Percentiles rank a stretch among this genome's conserved stretches.
Evolutionary conservation across 2,797 vertebrate species (phyloP).

Genomic region (Pipistrellus nathusii): DNA sequence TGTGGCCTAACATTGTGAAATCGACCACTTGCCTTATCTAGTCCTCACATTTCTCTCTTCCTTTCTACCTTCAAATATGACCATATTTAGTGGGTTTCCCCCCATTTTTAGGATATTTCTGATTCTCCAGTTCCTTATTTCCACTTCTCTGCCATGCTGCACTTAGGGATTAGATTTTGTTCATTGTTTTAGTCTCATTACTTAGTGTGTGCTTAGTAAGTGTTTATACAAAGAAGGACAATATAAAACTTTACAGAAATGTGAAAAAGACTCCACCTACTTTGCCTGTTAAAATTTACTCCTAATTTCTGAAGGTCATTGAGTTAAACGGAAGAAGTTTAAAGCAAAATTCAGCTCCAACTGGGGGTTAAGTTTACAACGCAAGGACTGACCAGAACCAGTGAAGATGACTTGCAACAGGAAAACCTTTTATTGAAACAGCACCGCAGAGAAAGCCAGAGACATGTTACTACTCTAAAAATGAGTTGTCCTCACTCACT

Average conservation of each 20-base stretch:
- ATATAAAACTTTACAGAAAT: neutral
- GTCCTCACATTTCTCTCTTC: neutral
- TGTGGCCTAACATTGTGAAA: neutral
- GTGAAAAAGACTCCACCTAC: neutral
- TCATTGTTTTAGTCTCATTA: constrained; percentile 16
- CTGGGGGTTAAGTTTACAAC: neutral
- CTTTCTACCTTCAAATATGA: neutral
- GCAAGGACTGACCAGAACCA: constrained; percentile 49
- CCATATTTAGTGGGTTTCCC: neutral
- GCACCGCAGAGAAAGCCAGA: constrained; percentile 62
- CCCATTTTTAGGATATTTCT: neutral
- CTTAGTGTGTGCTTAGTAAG: neutral
- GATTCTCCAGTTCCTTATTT: constrained; percentile 23
- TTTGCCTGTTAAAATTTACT: neutral
- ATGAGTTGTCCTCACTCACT: neutral
- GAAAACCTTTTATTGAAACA: constrained; percentile 79
- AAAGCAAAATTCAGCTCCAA: neutral
- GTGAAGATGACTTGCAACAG: constrained; percentile 68
- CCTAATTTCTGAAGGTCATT: constrained; percentile 7
- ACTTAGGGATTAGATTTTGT: neutral
- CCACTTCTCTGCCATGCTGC: neutral
- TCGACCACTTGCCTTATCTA: neutral
- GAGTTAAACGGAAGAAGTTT: neutral
- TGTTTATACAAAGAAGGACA: neutral
- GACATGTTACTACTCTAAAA: constrained; percentile 60